Evolutionary conservation across 2,888 invertebrate species (phyloP).

Genomic region (Thera obeliscata): DNA sequence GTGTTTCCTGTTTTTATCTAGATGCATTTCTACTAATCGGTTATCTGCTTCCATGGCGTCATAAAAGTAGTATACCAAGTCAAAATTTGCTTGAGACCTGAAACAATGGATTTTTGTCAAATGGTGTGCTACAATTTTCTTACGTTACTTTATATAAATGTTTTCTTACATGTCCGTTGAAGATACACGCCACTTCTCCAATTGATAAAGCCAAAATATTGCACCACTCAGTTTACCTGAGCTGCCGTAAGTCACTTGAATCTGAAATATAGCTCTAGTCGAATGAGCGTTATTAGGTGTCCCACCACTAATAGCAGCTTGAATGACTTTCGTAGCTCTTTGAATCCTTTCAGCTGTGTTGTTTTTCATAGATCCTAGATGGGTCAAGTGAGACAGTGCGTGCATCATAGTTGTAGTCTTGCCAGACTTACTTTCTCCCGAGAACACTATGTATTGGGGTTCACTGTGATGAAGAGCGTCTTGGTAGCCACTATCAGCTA

Average conservation of each 20-base stretch:
- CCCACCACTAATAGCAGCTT: conserved; percentile 92
- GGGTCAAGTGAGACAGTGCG: conserved; percentile 91
- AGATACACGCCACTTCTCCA: conserved; percentile 95
- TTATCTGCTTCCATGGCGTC: conserved; percentile 90
- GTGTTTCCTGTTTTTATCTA: conserved; percentile 89
- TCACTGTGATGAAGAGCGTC: conserved; percentile 95
- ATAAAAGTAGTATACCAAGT: conserved; percentile 95
- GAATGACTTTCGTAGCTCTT: conserved; percentile 88
- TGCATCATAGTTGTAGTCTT: conserved; percentile 94
- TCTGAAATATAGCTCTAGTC: conserved; percentile 91
- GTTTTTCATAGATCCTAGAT: conserved; percentile 90
- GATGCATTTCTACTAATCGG: conserved; percentile 86
- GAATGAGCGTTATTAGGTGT: conserved; percentile 94
- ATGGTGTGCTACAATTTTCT: neutral
- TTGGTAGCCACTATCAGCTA: conserved; percentile 95
- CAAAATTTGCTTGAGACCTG: conserved; percentile 94
- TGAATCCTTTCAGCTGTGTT: conserved; percentile 86
- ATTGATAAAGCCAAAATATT: conserved; percentile 92
- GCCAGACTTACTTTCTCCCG: conserved; percentile 96
- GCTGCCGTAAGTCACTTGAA: conserved; percentile 92
- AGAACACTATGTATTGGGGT: conserved; percentile 93
- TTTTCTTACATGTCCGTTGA: conserved; percentile 88
- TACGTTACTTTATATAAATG: conserved; percentile 35
- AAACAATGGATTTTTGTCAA: conserved; percentile 40
- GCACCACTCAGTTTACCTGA: conserved; percentile 96